Conservation (phyloP, 2,888 invertebrate species). For the Hartigia nigra region DNA sequence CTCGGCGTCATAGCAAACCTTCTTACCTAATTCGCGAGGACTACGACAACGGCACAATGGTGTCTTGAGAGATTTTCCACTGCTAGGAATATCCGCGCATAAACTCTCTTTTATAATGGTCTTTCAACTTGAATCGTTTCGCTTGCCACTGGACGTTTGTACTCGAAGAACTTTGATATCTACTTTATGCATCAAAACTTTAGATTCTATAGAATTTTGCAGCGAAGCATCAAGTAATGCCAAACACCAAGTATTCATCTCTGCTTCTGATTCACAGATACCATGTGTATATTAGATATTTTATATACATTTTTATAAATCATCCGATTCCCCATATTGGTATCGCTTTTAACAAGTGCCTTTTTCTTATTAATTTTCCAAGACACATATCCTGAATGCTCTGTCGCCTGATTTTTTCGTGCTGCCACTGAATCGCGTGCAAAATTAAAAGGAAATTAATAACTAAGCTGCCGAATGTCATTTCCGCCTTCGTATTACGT, state of each 20-base stretch:
- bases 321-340: too few species aligned
- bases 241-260: neutral
- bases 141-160: neutral
- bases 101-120: neutral
- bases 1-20: neutral
- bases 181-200: neutral
- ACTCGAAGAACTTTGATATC: neutral
- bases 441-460: neutral
- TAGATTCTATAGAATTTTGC: neutral
- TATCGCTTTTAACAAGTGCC: too few species aligned
- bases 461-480: neutral
- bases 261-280: neutral
- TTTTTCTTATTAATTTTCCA: neutral
- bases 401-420: neutral
- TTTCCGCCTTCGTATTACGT: neutral
- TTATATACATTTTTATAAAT: too few species aligned
- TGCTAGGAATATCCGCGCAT: neutral
- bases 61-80: neutral
- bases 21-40: neutral
- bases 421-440: neutral
- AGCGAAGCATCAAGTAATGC: neutral
- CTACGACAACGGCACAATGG: neutral
- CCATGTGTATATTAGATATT: neutral
- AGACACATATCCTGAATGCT: neutral
- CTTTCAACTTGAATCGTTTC: neutral